Base-by-base conservation (phyloP, 2,888 invertebrate species). In the Nasonia oneida region DNA sequence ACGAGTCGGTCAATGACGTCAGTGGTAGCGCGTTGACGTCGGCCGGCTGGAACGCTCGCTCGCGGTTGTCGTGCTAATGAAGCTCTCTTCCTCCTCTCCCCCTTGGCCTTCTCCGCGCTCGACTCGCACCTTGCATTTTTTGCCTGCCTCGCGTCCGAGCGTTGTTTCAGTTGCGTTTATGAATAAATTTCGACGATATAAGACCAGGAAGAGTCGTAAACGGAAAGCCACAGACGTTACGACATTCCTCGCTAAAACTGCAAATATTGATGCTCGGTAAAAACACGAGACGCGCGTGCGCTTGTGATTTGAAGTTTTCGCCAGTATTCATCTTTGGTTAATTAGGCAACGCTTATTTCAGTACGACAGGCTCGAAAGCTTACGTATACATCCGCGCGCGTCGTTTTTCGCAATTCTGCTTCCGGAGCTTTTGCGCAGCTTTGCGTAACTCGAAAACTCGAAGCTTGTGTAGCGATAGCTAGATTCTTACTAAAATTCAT, bases 1-100 rank as follows among this genome's bases (percentile, higher is more conserved):
- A 81, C 53, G 71, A 84, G 67, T 78, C 71, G 86, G 83, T 67
- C 76, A 77, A 83, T 89, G 89, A 90, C 89, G 89, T 88, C 87
- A 88, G 73, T 80, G 87, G 83, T 87, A 83, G 81, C 86, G 50
- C 47, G 87, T 88, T 83, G 87, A 87, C 87, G 86, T 83, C 83
- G 87, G 57, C 79, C 87, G 85, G 89, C 86, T 87, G 89, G 86
- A 87, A 88, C 88, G 87, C 83, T 86, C 84, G 81, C 88, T 42
- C 73, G 73, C 39, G 42, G 23, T 47, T 73, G 47, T 73, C 73
- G 23, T 73, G 78, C 85, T 90, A 87, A 89, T 89, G 82, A 85
- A 78, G 88, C 87, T 82, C 53, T 77, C 78, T 23, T 80, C n/a
- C 42, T 70, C 29, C 42, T 29, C 33, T 3, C 71, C 50, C 23